Conservation (phyloP, 2,797 vertebrate species). For the Phoxinus dragarum region DNA sequence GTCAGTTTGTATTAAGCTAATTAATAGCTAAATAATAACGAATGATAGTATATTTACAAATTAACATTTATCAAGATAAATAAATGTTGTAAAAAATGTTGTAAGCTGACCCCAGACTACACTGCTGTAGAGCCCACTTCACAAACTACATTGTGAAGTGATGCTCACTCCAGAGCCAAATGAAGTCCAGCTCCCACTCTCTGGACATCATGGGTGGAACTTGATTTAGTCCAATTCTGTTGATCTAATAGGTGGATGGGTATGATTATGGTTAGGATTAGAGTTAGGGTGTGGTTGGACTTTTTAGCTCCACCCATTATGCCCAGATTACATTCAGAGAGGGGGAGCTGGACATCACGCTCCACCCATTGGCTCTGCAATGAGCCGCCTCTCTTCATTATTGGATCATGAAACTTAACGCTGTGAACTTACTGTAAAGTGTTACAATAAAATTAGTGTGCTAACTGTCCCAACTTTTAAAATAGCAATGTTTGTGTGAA, state of each 20-base stretch:
- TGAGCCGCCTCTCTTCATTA: neutral
- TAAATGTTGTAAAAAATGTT: neutral
- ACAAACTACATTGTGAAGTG: neutral
- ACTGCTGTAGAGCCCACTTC: no score
- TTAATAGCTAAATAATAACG: neutral
- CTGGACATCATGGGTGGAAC: no score
- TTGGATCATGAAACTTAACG: neutral
- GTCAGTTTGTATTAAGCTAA: neutral
- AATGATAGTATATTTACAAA: neutral
- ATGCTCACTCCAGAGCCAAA: neutral
- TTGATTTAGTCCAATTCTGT: neutral
- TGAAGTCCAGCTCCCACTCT: neutral
- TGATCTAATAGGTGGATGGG: neutral
- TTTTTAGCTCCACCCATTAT: neutral
- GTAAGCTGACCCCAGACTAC: no score
- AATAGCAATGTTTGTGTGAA: slow-evolving; percentile 17
- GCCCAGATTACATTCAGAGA: neutral
- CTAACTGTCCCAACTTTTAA: slow-evolving; percentile 1
- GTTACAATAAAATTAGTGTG: neutral
- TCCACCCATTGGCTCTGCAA: neutral
- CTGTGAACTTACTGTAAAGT: slow-evolving; percentile 8
- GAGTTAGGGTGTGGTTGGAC: neutral
- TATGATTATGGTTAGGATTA: neutral
- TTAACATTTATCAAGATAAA: neutral
- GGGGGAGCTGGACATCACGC: neutral